Evolutionary conservation across 1,140 invertebrate species (phyloP).

Genomic region (Potamilus streckersoni): DNA sequence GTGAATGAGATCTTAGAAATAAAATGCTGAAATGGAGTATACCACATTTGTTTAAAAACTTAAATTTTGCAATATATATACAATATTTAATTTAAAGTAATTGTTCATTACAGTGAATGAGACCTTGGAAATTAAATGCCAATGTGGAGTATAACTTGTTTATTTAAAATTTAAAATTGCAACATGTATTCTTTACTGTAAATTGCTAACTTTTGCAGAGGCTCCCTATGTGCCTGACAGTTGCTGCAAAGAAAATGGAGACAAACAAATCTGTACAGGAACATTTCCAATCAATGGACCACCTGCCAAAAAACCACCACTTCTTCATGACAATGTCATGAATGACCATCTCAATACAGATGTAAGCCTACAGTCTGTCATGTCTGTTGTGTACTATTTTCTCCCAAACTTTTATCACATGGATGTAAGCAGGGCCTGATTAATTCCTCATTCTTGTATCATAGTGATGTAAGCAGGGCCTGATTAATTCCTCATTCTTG

Average conservation of each 20-base stretch:
- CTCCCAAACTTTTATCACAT: not conserved
- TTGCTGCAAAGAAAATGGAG: slow-evolving; percentile 13
- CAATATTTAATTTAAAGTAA: no score
- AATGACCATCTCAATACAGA: slow-evolving; percentile 31
- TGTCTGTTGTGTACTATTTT: not conserved
- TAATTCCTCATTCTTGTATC: no score
- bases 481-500: no score
- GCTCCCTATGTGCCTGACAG: slow-evolving; percentile 27
- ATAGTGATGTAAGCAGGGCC: not conserved
- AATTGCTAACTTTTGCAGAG: slow-evolving; percentile 3
- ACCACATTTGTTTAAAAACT: no score
- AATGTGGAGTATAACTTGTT: no score
- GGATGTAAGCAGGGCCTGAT: not conserved
- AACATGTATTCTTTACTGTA: no score
- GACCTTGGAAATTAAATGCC: no score
- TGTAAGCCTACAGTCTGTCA: slow-evolving; percentile 7
- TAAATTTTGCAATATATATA: no score
- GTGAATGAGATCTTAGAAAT: no score
- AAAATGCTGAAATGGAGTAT: no score
- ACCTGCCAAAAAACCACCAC: slow-evolving; percentile 8
- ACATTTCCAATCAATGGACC: slow-evolving; percentile 14
- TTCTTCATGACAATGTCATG: slow-evolving; percentile 7
- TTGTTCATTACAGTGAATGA: no score
- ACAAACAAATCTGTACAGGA: slow-evolving; percentile 21
- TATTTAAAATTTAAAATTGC: no score